phyloP scores from a whole-genome alignment of 2,113 vertebrate species.

The Odocoileus virginianus region DNA sequence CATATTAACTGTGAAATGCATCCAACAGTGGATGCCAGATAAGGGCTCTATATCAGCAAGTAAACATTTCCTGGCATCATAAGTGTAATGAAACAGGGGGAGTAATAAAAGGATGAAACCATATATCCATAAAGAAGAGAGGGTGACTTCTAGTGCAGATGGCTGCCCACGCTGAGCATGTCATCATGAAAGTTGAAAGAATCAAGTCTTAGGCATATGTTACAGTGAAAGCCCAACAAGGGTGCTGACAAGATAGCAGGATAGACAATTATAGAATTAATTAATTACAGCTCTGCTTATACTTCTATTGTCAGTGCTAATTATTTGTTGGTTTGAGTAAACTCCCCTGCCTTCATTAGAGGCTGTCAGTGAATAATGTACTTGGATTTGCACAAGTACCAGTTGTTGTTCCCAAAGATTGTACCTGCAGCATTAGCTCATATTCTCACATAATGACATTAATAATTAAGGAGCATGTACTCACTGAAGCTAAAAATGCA shows the following conservation, averaged over 20 bases:
- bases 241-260: neutral
- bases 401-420: neutral
- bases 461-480: neutral
- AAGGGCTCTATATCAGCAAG: neutral
- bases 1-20: neutral
- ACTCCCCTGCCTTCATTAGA: neutral
- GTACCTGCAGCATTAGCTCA: neutral
- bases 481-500: neutral
- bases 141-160: neutral
- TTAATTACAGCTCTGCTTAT: conserved; percentile 45
- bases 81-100: neutral
- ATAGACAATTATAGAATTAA: conserved; percentile 38
- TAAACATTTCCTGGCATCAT: neutral
- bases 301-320: conserved; percentile 35
- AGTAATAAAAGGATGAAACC: neutral
- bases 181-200: conserved; percentile 10
- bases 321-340: conserved; percentile 48
- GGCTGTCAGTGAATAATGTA: conserved; percentile 7
- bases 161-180: neutral
- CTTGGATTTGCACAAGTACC: neutral
- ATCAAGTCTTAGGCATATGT: neutral
- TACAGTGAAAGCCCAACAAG: neutral
- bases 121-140: neutral
- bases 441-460: neutral
- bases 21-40: neutral